phyloP scores from a whole-genome alignment of 2,113 vertebrate genomes.

The Bubo scandiacus region DNA sequence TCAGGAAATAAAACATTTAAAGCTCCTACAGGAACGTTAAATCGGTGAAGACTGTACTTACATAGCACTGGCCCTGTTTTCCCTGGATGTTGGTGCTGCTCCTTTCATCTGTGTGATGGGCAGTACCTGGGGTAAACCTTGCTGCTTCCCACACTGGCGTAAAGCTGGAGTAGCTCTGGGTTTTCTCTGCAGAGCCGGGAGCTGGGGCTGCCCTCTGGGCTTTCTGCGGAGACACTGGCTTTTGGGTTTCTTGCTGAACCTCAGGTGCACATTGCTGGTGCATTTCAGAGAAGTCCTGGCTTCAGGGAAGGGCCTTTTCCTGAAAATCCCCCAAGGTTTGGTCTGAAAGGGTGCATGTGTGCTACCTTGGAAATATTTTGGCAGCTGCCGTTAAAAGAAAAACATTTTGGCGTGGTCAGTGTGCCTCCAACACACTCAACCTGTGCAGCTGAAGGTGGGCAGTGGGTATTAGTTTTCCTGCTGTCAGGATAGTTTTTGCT shows the following conservation, averaged over 20 bases:
- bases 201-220: not conserved
- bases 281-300: not conserved
- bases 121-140: not conserved
- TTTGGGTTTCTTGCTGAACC: not conserved
- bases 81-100: not conserved
- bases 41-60: not conserved
- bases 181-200: not conserved
- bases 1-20: constrained; percentile 28
- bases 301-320: not conserved
- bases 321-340: not conserved
- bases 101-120: accelerated
- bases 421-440: not conserved
- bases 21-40: not conserved
- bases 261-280: accelerated
- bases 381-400: not conserved
- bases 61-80: accelerated
- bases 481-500: not conserved
- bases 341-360: accelerated
- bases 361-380: not conserved
- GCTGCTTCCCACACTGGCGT: not conserved
- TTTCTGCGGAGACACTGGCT: not conserved
- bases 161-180: not conserved
- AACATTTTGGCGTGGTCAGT: not conserved
- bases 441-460: accelerated
- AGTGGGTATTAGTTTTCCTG: not conserved